Conservation (phyloP, 2,113 vertebrate species). For the Pteropus alecto region DNA sequence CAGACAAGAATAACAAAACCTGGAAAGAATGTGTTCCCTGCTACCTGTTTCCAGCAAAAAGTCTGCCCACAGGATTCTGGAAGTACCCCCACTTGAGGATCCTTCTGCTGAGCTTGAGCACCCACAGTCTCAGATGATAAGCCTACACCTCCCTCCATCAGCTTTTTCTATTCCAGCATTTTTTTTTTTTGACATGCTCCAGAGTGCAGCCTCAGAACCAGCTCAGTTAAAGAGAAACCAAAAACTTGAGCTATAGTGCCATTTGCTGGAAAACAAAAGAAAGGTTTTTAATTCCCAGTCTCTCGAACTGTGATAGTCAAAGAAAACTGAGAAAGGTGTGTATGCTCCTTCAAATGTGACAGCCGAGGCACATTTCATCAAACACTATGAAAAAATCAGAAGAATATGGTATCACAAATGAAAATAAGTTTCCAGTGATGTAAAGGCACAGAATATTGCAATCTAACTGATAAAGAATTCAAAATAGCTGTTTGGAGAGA, state of each 20-base stretch:
- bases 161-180: not conserved
- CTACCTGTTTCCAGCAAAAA: not conserved
- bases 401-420: not conserved
- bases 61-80: not conserved
- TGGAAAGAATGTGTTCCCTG: not conserved
- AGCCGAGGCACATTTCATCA: not conserved
- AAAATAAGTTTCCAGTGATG: not conserved
- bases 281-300: not conserved
- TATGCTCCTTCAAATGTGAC: not conserved
- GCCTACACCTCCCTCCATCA: not conserved
- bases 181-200: not conserved
- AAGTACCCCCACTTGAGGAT: not conserved
- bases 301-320: not conserved
- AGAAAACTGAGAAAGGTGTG: not conserved
- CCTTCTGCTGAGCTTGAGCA: not conserved
- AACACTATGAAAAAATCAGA: not conserved
- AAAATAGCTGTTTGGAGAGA: not conserved
- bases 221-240: not conserved
- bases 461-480: not conserved
- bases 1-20: not conserved
- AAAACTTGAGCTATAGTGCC: not conserved
- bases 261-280: not conserved
- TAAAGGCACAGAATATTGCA: not conserved
- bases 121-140: not conserved
- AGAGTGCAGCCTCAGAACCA: not conserved